Conservation (phyloP, 2,797 vertebrate genomes). For the Pangasius mekongensis region DNA sequence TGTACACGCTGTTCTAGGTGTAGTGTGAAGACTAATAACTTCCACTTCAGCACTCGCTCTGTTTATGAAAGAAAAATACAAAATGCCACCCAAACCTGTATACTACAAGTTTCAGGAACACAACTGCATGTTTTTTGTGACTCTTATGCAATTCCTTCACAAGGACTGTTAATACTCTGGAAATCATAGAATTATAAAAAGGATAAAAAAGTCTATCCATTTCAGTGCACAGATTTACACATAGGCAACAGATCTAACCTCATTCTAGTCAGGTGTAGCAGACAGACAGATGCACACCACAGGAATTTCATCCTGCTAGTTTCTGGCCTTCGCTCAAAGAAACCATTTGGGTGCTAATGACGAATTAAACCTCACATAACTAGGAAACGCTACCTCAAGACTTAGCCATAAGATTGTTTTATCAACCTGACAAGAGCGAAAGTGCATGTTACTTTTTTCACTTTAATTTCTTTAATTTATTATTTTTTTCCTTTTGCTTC, state of each 20-base stretch:
- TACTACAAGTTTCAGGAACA: constrained; percentile 34
- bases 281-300: constrained; percentile 51
- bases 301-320: constrained; percentile 52
- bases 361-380: constrained; percentile 78
- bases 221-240: constrained; percentile 57
- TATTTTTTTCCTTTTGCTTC: constrained; percentile 55
- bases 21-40: constrained; percentile 32
- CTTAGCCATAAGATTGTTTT: constrained; percentile 78
- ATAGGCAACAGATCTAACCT: constrained; percentile 59
- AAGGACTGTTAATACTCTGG: constrained; percentile 54
- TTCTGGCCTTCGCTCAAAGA: constrained; percentile 54
- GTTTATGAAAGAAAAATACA: constrained; percentile 25
- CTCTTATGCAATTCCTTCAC: constrained; percentile 62
- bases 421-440: constrained; percentile 61
- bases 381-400: constrained; percentile 83
- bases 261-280: constrained; percentile 52
- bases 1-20: constrained; percentile 28
- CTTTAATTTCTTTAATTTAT: constrained; percentile 61
- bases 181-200: constrained; percentile 41
- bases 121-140: constrained; percentile 51
- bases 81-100: constrained; percentile 32
- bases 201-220: constrained; percentile 42
- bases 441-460: constrained; percentile 62
- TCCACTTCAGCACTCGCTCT: constrained; percentile 54
- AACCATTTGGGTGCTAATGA: constrained; percentile 63